Evolutionary conservation across 2,797 vertebrate species (phyloP), one percentile per base, ranked within the genome.

Genomic region (Enteromius trimaculatus): DNA sequence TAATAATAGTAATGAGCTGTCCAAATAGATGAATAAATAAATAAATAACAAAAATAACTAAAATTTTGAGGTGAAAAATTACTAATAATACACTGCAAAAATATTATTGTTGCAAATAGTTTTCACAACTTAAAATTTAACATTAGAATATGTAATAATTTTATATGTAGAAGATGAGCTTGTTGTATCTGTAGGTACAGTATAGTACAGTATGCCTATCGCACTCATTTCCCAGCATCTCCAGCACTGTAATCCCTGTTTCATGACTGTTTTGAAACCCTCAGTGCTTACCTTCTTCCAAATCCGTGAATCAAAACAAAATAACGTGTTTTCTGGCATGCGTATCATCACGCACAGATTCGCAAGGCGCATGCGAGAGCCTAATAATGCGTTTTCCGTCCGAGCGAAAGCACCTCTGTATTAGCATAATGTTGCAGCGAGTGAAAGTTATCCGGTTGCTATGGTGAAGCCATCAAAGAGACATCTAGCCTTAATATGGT

Each of bases 381-480:
- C 71, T 75, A 42, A 66, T 76, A 66, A 66, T 42, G 44, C 9
- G 1, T 64, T 34, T 44, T 17, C 7, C 53, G 26, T 47, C 80
- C n/a, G 60, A 65, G 29, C 10, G 44, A 51, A 51, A 78, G 31
- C n/a, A n/a, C 37, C 17, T 23, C 17, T 17, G 29, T 37, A 66
- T 82, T 76, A 42, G 71, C 71, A 53, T 66, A 75, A 75, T 64
- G 62, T 66, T 70, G 53, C 60, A 66, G 80, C 29, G 4, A 64
- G 55, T 64, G 55, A 64, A 81, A 82, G 60, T 66, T 75, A 76
- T 29, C 26, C 17, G 17, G 80, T 82, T 82, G 80, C 71, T 53
- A 82, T 82, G 80, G 80, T 42, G 60, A 76, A 76, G 80, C 47
- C 71, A 82, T 82, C 68, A 66, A 74, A 82, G 70, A 82, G 60